phyloP scores from a whole-genome alignment of 2,113 vertebrate genomes.

The Panthera leo region DNA sequence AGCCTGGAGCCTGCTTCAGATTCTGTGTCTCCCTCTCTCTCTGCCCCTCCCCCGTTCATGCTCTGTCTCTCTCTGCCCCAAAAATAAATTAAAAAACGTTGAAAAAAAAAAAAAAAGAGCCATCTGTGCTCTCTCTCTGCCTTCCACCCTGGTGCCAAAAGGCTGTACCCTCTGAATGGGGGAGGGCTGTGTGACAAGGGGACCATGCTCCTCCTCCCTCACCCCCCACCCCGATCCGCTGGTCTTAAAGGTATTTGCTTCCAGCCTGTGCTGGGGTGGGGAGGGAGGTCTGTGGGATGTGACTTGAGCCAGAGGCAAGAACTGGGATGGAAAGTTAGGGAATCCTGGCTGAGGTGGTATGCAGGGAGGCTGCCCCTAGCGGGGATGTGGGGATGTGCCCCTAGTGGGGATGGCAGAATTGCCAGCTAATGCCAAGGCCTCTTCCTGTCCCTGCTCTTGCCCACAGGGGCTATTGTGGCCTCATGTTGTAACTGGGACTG shows the following conservation, averaged over 20 bases:
- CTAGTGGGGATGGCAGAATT: neutral
- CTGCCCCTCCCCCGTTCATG: no score
- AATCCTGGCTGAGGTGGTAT: no score
- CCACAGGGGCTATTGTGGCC: neutral
- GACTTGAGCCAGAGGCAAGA: neutral
- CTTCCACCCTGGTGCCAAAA: neutral
- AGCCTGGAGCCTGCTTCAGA: no score
- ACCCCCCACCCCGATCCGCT: no score
- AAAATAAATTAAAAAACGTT: no score
- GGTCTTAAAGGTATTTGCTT: neutral
- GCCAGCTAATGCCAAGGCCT: neutral
- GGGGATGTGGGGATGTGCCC: no score
- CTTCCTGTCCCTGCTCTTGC: rapidly evolving
- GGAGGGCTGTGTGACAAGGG: no score
- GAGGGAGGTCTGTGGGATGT: neutral
- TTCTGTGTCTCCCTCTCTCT: no score
- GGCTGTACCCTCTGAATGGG: rapidly evolving
- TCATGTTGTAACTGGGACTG: neutral
- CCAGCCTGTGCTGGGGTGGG: neutral
- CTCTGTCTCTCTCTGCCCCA: no score
- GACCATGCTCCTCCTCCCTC: neutral
- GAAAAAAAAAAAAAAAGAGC: neutral
- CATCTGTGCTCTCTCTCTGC: neutral
- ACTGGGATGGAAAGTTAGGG: neutral
- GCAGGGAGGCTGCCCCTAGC: neutral